These are phyloP conservation scores for Lasioglossum morio DNA, from an alignment of 2,888 invertebrate genomes.

Conservation along the genomic window DNA sequence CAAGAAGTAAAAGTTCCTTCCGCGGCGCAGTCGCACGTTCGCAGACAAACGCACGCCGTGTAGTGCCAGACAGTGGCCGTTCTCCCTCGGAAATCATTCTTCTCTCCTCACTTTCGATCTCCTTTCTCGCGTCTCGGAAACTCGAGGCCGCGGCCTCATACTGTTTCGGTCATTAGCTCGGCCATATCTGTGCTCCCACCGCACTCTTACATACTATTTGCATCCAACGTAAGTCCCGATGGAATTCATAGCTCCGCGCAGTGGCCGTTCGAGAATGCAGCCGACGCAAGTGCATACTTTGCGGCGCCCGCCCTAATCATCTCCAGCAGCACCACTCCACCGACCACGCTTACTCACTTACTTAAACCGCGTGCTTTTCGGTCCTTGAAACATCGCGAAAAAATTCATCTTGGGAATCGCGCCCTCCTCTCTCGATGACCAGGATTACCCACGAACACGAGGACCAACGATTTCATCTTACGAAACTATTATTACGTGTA, in stretches of 20 bases:
- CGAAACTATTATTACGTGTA: conserved; percentile 22
- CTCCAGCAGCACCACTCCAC: conserved; percentile 55
- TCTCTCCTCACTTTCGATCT: conserved; percentile 62
- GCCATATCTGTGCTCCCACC: conserved; percentile 64
- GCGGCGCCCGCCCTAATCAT: conserved; percentile 73
- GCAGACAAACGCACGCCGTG: not conserved
- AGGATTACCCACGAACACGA: not conserved
- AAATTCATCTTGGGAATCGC: conserved; percentile 5
- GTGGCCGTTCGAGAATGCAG: conserved; percentile 67
- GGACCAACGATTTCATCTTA: conserved; percentile 29
- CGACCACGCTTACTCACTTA: conserved; percentile 52
- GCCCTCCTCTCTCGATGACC: not conserved
- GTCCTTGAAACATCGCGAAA: conserved; percentile 32
- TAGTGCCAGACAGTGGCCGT: conserved; percentile 16
- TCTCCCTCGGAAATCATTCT: conserved; percentile 55
- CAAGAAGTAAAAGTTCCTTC: conserved; percentile 25
- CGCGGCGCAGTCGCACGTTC: not conserved
- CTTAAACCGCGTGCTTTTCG: conserved; percentile 49
- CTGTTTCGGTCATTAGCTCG: conserved; percentile 72
- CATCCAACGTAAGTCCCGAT: conserved; percentile 70
- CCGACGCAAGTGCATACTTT: conserved; percentile 65
- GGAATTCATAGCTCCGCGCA: conserved; percentile 66
- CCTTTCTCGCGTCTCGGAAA: conserved; percentile 70
- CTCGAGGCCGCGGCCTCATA: conserved; percentile 71
- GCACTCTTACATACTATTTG: conserved; percentile 70